Evolutionary conservation across 2,797 vertebrate species (phyloP).

Genomic region (Myioborus miniatus): DNA sequence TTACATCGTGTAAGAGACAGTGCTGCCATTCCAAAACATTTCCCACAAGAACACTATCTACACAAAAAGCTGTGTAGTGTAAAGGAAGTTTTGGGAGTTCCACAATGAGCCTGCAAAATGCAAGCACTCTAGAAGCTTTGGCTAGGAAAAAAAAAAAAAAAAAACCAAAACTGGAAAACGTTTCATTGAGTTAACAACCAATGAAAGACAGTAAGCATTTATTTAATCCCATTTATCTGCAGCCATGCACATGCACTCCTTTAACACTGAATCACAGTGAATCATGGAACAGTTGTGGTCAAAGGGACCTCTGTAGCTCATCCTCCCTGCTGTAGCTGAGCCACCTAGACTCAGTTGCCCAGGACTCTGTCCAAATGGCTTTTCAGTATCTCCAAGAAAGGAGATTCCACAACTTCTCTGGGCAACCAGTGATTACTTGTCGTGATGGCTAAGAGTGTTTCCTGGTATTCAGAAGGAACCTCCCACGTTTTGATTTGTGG

Average conservation of each 20-base stretch:
- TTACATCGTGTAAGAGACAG: neutral
- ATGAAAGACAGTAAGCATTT: neutral
- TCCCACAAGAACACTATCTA: neutral
- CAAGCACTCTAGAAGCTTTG: neutral
- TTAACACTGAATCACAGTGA: neutral
- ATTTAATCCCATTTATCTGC: neutral
- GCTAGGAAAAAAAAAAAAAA: rapidly evolving
- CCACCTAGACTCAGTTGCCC: neutral
- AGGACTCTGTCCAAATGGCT: neutral
- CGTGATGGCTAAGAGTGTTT: neutral
- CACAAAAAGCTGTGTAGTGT: neutral
- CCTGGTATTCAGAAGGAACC: neutral
- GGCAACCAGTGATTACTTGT: neutral
- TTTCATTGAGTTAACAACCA: neutral
- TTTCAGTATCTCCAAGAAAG: neutral
- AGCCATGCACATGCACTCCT: neutral
- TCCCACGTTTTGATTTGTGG: neutral
- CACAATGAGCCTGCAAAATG: neutral
- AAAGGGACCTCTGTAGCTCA: neutral
- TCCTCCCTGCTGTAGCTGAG: neutral
- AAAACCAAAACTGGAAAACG: neutral
- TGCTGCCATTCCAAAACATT: neutral
- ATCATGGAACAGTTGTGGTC: neutral
- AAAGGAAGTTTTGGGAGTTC: neutral
- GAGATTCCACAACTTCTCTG: neutral